phyloP scores from a whole-genome alignment of 2,113 vertebrate species.

The Lethenteron camtschaticum region DNA sequence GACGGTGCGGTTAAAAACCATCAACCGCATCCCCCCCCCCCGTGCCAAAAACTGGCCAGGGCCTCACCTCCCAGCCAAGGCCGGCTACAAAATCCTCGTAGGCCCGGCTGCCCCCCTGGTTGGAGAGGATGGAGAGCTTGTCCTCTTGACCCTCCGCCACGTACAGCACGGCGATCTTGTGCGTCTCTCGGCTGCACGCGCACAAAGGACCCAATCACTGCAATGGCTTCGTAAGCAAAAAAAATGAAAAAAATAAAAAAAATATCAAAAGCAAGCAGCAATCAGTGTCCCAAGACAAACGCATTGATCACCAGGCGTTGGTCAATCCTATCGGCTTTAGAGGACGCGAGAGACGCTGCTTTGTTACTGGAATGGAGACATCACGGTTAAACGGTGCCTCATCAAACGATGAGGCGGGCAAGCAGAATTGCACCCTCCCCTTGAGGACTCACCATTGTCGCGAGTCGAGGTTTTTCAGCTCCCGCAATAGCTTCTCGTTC shows the following conservation, averaged over 20 bases:
- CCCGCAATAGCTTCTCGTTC: conserved; percentile 82
- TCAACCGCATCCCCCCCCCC: too few species aligned
- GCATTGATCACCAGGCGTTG: too few species aligned
- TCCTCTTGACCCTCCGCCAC: conserved; percentile 92
- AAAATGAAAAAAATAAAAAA: conserved; percentile 2
- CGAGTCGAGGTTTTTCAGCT: conserved; percentile 91
- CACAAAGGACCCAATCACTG: conserved; percentile 5
- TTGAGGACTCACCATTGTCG: conserved; percentile 55
- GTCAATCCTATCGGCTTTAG: too few species aligned
- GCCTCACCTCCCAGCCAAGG: conserved; percentile 83
- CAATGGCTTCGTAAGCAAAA: background rate
- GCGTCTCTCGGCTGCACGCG: conserved; percentile 57
- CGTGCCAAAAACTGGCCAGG: too few species aligned
- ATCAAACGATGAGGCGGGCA: too few species aligned
- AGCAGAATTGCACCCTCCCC: too few species aligned
- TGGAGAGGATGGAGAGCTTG: conserved; percentile 88
- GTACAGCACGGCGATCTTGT: conserved; percentile 95
- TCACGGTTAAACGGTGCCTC: too few species aligned
- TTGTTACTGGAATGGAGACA: too few species aligned
- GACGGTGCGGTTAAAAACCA: too few species aligned
- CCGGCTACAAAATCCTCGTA: conserved; percentile 94
- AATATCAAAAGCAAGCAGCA: background rate
- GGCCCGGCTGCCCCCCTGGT: conserved; percentile 58
- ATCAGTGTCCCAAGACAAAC: too few species aligned
- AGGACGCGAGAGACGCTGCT: too few species aligned